phyloP scores from a whole-genome alignment of 2,888 invertebrate species.

The Criorhina ranunculi region DNA sequence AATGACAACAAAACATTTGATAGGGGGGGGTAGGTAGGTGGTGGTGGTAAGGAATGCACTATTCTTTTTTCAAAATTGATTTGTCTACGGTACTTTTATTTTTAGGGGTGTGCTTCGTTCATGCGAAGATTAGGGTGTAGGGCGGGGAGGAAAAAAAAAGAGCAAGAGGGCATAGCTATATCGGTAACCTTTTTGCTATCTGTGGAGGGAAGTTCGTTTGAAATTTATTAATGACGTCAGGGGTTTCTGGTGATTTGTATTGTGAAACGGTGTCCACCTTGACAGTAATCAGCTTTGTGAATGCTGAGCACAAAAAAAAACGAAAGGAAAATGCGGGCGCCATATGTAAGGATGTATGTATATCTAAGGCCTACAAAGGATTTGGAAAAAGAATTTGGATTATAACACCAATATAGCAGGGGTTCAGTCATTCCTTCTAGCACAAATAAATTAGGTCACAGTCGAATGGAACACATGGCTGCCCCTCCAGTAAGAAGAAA shows the following conservation, averaged over 20 bases:
- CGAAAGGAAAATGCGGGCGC: not conserved
- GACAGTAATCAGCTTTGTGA: conserved; percentile 31
- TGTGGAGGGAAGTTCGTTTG: conserved; percentile 24
- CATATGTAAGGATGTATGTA: too few relatives aligned
- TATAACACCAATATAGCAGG: not conserved
- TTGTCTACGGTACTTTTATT: conserved; percentile 13
- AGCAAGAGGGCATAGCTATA: not conserved
- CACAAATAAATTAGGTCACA: too few relatives aligned
- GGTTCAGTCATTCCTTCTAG: not conserved
- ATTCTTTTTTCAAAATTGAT: conserved; percentile 36
- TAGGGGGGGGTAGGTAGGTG: conserved; percentile 9
- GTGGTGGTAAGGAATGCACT: conserved; percentile 21
- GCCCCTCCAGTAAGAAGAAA: too few relatives aligned
- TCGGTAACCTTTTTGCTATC: conserved; percentile 17
- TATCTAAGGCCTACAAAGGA: not conserved
- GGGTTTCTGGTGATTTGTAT: conserved; percentile 22
- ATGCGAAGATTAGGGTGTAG: not conserved
- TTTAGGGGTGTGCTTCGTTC: conserved; percentile 31
- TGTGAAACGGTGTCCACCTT: conserved; percentile 15
- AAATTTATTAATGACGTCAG: conserved; percentile 36
- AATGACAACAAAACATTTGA: conserved; percentile 1
- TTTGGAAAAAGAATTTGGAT: not conserved
- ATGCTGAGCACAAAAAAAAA: not conserved
- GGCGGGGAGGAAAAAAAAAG: not conserved
- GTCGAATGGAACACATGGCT: too few relatives aligned